Percentiles rank a stretch among this genome's conserved stretches.
Evolutionary conservation across 2,113 vertebrate species (phyloP).

Genomic region (Phalacrocorax aristotelis): DNA sequence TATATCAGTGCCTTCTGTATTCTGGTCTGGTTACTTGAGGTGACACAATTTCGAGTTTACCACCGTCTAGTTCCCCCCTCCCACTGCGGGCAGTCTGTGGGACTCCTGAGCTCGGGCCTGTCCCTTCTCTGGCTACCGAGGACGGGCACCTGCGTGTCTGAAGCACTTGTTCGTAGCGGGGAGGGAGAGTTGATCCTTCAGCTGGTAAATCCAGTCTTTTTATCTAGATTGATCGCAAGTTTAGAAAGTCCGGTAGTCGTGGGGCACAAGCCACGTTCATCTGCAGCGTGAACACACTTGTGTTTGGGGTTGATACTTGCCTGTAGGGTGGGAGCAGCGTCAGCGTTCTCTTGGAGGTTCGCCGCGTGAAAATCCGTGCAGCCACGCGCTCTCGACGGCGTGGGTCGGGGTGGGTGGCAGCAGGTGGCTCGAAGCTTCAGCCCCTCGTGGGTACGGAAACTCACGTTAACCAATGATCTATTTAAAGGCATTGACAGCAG

Average conservation of each 20-base stretch:
- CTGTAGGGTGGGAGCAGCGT: neutral
- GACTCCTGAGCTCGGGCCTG: neutral
- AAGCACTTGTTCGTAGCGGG: neutral
- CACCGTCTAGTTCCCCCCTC: neutral
- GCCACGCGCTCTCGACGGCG: rapidly evolving
- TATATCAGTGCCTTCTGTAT: neutral
- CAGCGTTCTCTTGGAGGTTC: neutral
- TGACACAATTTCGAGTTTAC: neutral
- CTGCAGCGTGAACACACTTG: rapidly evolving
- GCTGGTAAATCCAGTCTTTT: neutral
- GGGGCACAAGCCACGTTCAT: neutral
- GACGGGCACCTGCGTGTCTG: neutral
- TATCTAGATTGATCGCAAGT: neutral
- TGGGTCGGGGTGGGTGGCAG: neutral
- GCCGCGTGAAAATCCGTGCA: rapidly evolving
- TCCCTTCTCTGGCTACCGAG: neutral
- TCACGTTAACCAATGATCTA: conserved; percentile 5
- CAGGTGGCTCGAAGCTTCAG: neutral
- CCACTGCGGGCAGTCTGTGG: rapidly evolving
- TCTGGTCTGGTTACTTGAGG: neutral
- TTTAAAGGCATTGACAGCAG: conserved; percentile 49
- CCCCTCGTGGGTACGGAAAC: neutral
- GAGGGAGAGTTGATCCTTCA: neutral
- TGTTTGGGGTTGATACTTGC: neutral
- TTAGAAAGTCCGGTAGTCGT: neutral